Conservation (phyloP, 2,888 invertebrate genomes). For the Dryomyza anilis region DNA sequence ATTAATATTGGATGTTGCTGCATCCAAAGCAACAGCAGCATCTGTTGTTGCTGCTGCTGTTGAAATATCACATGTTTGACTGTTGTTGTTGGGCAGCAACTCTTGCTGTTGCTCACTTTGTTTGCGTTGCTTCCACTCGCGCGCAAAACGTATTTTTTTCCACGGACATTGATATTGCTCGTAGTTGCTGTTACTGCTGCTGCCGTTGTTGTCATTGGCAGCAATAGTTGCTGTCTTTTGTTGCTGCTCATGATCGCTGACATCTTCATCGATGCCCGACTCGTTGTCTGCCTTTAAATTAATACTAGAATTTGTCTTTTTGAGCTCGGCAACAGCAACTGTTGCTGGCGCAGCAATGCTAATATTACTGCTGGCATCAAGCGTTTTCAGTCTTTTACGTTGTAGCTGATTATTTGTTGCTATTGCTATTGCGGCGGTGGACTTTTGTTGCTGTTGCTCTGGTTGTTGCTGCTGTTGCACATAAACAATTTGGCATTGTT, state of each 20-base stretch:
- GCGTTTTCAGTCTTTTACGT: slow-evolving; percentile 58
- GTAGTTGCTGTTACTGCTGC: slow-evolving; percentile 33
- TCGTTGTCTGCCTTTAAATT: slow-evolving; percentile 47
- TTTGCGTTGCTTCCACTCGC: slow-evolving; percentile 59
- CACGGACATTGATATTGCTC: slow-evolving; percentile 60
- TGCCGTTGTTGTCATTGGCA: slow-evolving; percentile 12
- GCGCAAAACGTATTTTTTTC: slow-evolving; percentile 61
- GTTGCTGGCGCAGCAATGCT: slow-evolving; percentile 38
- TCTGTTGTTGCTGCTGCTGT: slow-evolving; percentile 40
- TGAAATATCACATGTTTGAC: slow-evolving; percentile 17
- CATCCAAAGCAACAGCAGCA: neutral
- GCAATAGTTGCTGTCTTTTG: slow-evolving; percentile 23
- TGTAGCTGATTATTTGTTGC: slow-evolving; percentile 39
- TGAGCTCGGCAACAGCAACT: slow-evolving; percentile 3
- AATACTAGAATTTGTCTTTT: slow-evolving; percentile 23
- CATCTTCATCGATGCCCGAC: slow-evolving; percentile 51
- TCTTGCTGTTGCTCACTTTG: slow-evolving; percentile 38
- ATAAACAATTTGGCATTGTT: slow-evolving; percentile 36
- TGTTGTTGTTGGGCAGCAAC: slow-evolving; percentile 34
- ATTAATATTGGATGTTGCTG: no score
- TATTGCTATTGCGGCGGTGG: slow-evolving; percentile 32
- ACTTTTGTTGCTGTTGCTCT: slow-evolving; percentile 33
- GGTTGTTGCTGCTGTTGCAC: slow-evolving; percentile 34
- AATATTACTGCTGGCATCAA: slow-evolving; percentile 45
- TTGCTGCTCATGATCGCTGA: slow-evolving; percentile 42